Evolutionary conservation across 2,888 invertebrate genomes (phyloP).

Genomic region (Lasioglossum leucozonium): DNA sequence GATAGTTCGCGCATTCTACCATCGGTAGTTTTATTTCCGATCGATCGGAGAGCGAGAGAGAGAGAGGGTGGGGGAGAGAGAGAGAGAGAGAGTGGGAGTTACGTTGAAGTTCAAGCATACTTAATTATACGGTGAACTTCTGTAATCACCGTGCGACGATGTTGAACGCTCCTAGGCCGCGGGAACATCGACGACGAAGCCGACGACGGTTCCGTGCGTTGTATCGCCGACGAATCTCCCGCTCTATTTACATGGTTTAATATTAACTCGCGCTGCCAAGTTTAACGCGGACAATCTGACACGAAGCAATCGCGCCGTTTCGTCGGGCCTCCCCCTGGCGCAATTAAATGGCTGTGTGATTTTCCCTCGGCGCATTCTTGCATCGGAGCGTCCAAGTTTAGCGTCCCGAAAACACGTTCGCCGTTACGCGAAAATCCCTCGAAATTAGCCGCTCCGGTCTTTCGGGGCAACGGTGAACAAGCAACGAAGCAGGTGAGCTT

Average conservation of each 20-base stretch:
- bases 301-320: conserved; percentile 13
- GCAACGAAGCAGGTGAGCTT: background rate
- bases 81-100: background rate
- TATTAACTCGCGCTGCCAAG: conserved; percentile 34
- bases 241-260: conserved; percentile 44
- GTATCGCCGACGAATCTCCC: conserved; percentile 36
- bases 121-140: conserved; percentile 26
- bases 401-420: background rate
- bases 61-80: too few relatives aligned
- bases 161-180: background rate
- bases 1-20: background rate
- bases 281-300: conserved; percentile 21
- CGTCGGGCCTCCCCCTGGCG: background rate
- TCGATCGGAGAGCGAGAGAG: background rate
- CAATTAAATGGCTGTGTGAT: background rate
- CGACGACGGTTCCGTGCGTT: conserved; percentile 20
- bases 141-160: conserved; percentile 8
- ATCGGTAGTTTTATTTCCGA: background rate
- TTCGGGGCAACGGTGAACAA: background rate
- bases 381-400: background rate
- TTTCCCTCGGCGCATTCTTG: background rate
- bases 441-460: background rate
- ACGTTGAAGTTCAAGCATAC: conserved; percentile 21
- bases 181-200: background rate
- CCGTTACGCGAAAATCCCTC: background rate